Base-by-base conservation (phyloP, 30 jellyfish, hydroid and myxozoan species). In the Aurelia sp. region DNA sequence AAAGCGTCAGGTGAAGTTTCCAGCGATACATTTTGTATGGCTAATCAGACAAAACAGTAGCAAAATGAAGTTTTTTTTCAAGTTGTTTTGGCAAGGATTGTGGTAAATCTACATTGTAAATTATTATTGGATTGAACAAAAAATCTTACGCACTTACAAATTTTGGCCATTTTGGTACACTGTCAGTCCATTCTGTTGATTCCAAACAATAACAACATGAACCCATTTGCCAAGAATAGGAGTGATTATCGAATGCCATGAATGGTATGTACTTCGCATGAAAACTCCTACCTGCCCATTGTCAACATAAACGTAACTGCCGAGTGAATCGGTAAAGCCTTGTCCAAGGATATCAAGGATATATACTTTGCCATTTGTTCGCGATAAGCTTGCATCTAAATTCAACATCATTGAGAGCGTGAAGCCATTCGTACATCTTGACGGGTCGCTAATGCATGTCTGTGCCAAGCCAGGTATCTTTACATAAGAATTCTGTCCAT, bases 381-480 rank as follows among this genome's bases (percentile, higher is more conserved):
- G 35, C 15, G 91, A 58, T 50, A 71, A 31, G 10, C 74, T 47
- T 30, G 87, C 13, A 63, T 55, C 77, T 27, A 88, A 62, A 22
- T 91, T 72, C 35, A 88, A 67, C 66, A 91, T 63, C 72, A 96
- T 69, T 48, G 98, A 90, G 44, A 76, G 78, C 1, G 98, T 73
- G 30, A 96, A 61, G 55, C 99, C 99, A 73, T 84, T 96, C 11
- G 97, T 18, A 71, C 99, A 96, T 41, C 61, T 53, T 18, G 86
- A 69, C 7, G 99, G 99, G 35, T 82, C 59, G 48, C 94, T 85
- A 27, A 90, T 68, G 74, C 99, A 96, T 27, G 98, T 74, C 60
- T 70, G 89, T 6, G 63, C 59, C 38, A 96, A 58, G 38, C 81
- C 89, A 4, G 85, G 76, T 18, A 91, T 48, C n/a, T 55, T 64